A percentile compares a stretch with the other conserved stretches of the same genome.
Evolutionary conservation across 37 sponge, comb jelly and placozoan genomes (phyloP).

Genomic region (Aphrocallistes beatrix): DNA sequence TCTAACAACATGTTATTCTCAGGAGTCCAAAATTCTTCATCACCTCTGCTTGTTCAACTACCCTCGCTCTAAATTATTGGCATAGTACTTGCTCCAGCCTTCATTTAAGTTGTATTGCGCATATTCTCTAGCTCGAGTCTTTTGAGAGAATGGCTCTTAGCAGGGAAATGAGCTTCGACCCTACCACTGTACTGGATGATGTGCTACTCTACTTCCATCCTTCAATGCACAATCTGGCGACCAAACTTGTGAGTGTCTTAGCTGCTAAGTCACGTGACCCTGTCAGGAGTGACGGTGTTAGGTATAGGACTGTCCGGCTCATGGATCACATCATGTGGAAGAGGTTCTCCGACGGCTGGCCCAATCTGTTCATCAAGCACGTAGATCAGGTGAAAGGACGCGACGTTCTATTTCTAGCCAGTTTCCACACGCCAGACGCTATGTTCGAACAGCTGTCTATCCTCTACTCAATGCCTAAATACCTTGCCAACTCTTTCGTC

Average conservation of each 20-base stretch:
- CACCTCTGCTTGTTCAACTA: too few relatives aligned
- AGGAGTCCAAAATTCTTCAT: too few relatives aligned
- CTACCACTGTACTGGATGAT: not conserved
- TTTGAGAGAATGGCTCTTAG: too few relatives aligned
- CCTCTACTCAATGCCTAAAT: slow-evolving; percentile 77
- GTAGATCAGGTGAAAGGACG: slow-evolving; percentile 65
- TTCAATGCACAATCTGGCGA: not conserved
- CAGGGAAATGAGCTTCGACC: too few relatives aligned
- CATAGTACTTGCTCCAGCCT: too few relatives aligned
- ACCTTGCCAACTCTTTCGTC: slow-evolving; percentile 67
- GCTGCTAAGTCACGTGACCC: not conserved
- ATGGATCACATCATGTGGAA: slow-evolving; percentile 45
- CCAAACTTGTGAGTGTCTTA: not conserved
- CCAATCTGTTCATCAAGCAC: slow-evolving; percentile 71
- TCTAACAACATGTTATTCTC: too few relatives aligned
- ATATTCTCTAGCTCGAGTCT: too few relatives aligned
- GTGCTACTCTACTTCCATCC: slow-evolving; percentile 1
- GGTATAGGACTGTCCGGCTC: slow-evolving; percentile 40
- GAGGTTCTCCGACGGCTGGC: slow-evolving; percentile 74
- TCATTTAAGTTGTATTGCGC: too few relatives aligned
- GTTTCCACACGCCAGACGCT: slow-evolving; percentile 49
- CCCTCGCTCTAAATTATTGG: too few relatives aligned
- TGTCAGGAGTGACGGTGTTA: slow-evolving; percentile 11
- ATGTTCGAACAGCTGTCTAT: slow-evolving; percentile 87
- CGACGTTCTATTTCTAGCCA: slow-evolving; percentile 79